A percentile compares a stretch with the other conserved stretches of the same genome.
Conservation (phyloP, 1,140 invertebrate genomes). For the Pseudoatta argentina region DNA sequence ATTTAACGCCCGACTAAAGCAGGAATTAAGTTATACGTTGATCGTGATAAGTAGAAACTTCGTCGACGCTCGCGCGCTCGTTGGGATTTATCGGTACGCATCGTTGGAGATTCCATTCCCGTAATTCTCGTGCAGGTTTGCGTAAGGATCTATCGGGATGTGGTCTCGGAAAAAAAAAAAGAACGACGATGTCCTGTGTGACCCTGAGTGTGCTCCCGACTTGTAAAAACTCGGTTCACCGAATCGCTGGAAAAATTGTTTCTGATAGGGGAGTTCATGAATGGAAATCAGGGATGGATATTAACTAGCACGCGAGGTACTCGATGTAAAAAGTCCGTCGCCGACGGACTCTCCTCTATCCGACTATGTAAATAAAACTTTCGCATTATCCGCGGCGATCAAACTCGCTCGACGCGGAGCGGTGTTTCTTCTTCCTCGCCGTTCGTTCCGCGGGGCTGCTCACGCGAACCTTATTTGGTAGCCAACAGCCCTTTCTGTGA, state of each 20-base stretch:
- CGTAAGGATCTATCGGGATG: constrained; percentile 23
- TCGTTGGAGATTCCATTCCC: constrained; percentile 58
- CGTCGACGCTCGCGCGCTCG: constrained; percentile 36
- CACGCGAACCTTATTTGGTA: constrained; percentile 34
- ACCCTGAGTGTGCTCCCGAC: neutral
- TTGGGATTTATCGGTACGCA: constrained; percentile 64
- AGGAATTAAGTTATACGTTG: constrained; percentile 67
- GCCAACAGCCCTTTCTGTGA: neutral
- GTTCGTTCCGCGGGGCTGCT: constrained; percentile 25
- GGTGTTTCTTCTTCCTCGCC: neutral
- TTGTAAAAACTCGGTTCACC: constrained; percentile 17
- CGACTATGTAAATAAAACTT: constrained; percentile 38
- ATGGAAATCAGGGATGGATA: constrained; percentile 25
- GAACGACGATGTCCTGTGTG: neutral
- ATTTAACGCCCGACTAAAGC: constrained; percentile 57
- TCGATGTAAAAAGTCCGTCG: constrained; percentile 10
- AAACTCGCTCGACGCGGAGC: constrained; percentile 27
- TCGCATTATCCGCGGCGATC: constrained; percentile 32
- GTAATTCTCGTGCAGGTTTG: constrained; percentile 58
- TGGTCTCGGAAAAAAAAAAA: neutral
- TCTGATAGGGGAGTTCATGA: constrained; percentile 16
- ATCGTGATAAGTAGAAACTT: constrained; percentile 68
- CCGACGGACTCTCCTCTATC: neutral
- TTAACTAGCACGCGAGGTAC: constrained; percentile 19
- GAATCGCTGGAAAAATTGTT: neutral